Evolutionary conservation across 2,888 invertebrate genomes (phyloP).

Genomic region (Dryococelus australis): DNA sequence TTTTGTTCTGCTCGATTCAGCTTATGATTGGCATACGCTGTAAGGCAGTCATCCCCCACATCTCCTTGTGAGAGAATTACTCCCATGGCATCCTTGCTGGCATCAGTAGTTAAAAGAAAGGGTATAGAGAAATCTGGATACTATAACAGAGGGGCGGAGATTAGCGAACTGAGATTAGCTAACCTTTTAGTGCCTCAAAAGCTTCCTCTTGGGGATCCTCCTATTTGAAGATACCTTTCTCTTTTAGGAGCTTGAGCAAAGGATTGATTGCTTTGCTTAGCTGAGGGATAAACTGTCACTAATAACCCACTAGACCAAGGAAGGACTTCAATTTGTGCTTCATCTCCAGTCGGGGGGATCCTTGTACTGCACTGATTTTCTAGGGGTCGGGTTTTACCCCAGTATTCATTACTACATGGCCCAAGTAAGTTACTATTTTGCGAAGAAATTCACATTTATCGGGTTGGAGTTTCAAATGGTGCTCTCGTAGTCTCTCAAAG

Average conservation of each 20-base stretch:
- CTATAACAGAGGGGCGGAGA: neutral
- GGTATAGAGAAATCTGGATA: slow-evolving; percentile 40
- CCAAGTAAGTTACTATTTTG: neutral
- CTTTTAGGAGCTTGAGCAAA: no score
- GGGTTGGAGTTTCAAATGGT: slow-evolving; percentile 27
- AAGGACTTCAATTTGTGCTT: no score
- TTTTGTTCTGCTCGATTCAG: slow-evolving; percentile 36
- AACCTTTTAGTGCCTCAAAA: neutral
- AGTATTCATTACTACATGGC: neutral
- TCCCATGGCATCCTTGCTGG: slow-evolving; percentile 38
- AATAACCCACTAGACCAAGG: no score
- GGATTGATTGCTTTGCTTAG: no score
- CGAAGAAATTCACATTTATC: neutral
- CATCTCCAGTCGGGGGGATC: neutral
- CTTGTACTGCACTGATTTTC: slow-evolving; percentile 22
- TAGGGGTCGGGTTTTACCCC: slow-evolving; percentile 3
- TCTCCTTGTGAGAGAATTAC: slow-evolving; percentile 39
- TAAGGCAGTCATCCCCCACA: slow-evolving; percentile 35
- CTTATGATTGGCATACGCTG: slow-evolving; percentile 44
- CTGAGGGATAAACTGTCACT: no score
- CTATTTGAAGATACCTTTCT: no score
- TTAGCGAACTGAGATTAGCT: neutral
- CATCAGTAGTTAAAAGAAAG: slow-evolving; percentile 45
- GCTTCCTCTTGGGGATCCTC: slow-evolving; percentile 26
- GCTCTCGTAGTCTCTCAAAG: slow-evolving; percentile 22